phyloP scores from a whole-genome alignment of 2,113 vertebrate species.

The Etheostoma spectabile region DNA sequence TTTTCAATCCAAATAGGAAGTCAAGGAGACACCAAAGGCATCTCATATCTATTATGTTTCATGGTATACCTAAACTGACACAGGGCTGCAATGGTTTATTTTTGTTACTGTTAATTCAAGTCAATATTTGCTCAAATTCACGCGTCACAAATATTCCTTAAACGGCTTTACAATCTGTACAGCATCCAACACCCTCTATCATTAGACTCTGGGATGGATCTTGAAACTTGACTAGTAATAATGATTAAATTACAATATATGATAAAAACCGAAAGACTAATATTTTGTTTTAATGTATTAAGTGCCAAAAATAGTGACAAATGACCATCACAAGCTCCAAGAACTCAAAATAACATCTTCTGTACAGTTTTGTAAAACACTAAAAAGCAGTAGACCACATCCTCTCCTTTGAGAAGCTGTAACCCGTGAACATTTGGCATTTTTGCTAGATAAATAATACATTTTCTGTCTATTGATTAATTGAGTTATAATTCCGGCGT shows the following conservation, averaged over 20 bases:
- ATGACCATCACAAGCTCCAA: background rate
- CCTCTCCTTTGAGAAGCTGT: background rate
- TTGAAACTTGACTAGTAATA: too few species aligned
- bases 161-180: background rate
- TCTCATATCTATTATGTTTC: background rate
- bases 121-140: constrained; percentile 3
- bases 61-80: background rate
- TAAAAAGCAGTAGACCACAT: background rate
- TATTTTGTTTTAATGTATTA: too few species aligned
- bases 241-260: too few species aligned
- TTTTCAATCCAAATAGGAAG: constrained; percentile 23
- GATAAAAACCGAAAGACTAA: too few species aligned
- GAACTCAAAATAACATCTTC: background rate
- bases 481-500: background rate
- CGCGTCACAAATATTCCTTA: background rate
- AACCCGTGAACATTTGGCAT: background rate
- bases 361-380: background rate
- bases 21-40: background rate
- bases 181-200: background rate
- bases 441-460: background rate
- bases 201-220: background rate
- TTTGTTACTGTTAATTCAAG: background rate
- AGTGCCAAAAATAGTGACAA: background rate
- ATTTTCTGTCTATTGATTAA: background rate
- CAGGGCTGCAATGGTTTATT: background rate